These are phyloP conservation scores for Panthera uncia DNA, from an alignment of 2,113 vertebrate genomes.

Conservation along the genomic window DNA sequence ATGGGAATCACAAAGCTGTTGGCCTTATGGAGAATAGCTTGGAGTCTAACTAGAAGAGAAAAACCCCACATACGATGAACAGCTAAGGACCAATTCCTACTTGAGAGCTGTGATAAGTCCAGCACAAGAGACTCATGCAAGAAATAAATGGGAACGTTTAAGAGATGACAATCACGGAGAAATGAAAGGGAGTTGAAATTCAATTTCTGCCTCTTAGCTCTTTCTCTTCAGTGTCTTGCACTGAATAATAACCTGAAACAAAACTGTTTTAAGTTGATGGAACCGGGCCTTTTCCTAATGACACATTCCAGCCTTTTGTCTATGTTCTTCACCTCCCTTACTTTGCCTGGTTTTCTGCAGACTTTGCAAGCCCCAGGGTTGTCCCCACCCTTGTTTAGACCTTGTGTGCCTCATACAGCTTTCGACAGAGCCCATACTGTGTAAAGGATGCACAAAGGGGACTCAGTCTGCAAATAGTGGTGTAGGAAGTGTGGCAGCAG, in stretches of 20 bases:
- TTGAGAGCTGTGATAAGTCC: not conserved
- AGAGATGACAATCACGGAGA: not conserved
- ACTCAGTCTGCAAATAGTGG: not conserved
- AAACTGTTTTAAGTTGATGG: not conserved
- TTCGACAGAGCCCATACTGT: not conserved
- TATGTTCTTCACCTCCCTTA: not conserved
- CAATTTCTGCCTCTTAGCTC: not conserved
- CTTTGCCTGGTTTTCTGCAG: not conserved
- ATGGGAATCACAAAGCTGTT: not conserved
- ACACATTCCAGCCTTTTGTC: not conserved
- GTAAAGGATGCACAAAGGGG: not conserved
- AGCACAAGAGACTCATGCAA: not conserved
- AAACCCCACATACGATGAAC: not conserved
- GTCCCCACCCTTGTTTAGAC: not conserved
- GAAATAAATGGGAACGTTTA: constrained; percentile 6
- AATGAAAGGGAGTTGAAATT: not conserved
- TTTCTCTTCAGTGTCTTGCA: constrained; percentile 23
- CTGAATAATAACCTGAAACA: constrained; percentile 36
- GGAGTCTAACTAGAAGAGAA: not conserved
- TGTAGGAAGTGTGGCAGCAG: not conserved
- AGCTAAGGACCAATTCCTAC: not conserved
- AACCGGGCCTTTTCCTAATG: not conserved
- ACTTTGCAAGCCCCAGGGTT: not conserved
- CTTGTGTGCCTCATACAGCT: not conserved
- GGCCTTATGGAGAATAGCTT: not conserved